Percentiles rank a stretch among this genome's conserved stretches.
Conservation (phyloP, 1,140 invertebrate genomes). For the Camponotus pennsylvanicus region DNA sequence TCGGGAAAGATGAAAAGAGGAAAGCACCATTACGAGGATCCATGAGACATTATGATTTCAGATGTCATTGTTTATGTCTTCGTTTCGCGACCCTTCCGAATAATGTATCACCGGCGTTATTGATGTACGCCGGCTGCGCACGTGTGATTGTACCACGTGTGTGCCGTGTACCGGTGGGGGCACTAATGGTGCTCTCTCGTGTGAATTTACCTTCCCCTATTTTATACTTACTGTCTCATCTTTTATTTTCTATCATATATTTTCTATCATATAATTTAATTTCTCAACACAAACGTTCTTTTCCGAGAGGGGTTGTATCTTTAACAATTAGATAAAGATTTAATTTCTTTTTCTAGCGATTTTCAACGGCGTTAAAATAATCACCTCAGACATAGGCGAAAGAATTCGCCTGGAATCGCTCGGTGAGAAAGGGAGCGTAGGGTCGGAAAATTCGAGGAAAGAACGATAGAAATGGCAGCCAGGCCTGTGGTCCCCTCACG, state of each 20-base stretch:
- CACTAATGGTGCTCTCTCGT: conserved; percentile 12
- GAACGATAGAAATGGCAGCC: conserved; percentile 27
- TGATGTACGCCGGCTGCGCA: conserved; percentile 44
- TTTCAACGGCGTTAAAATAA: not conserved
- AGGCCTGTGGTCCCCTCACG: conserved; percentile 64
- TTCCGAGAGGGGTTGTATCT: not conserved
- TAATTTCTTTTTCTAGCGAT: too few species aligned
- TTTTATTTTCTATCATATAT: not conserved
- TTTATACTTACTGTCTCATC: not conserved
- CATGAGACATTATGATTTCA: conserved; percentile 62
- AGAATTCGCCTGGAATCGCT: not conserved
- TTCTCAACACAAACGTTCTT: not conserved
- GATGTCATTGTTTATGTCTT: conserved; percentile 79
- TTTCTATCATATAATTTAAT: too few species aligned
- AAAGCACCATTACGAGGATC: not conserved
- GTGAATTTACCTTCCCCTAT: not conserved
- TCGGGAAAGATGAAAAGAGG: not conserved
- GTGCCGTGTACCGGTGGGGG: not conserved
- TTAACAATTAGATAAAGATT: not conserved
- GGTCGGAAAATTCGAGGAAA: conserved; percentile 43
- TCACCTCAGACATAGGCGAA: too few species aligned
- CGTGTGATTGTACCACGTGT: conserved; percentile 48
- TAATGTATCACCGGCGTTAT: conserved; percentile 28
- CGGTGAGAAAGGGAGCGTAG: not conserved
- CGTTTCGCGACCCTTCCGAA: conserved; percentile 62